phyloP scores from a whole-genome alignment of 2,797 vertebrate species.

The Taeniopygia guttata region DNA sequence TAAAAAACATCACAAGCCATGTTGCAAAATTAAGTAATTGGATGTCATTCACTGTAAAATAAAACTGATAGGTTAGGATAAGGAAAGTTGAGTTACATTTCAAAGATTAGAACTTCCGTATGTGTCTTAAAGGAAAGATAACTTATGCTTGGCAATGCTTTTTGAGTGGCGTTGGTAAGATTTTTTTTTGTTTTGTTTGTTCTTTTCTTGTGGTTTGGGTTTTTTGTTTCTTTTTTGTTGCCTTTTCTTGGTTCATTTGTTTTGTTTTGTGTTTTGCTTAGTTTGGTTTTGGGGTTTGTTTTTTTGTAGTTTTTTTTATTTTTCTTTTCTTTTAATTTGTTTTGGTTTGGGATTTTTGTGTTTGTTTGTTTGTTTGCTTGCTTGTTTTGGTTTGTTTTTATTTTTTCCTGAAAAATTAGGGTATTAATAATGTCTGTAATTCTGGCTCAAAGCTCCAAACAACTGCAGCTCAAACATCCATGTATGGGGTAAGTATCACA shows the following conservation, averaged over 20 bases:
- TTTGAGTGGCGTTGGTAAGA: fast-evolving
- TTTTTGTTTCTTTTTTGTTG: background rate
- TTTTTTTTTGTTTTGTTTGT: no score
- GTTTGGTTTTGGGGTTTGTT: background rate
- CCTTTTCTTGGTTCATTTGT: background rate
- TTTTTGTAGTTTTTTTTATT: background rate
- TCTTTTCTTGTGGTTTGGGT: background rate
- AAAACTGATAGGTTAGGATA: background rate
- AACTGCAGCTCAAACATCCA: background rate
- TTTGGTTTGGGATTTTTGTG: no score
- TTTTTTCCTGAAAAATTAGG: background rate
- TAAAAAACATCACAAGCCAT: background rate
- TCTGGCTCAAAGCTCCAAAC: background rate
- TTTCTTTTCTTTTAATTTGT: no score
- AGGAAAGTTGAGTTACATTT: background rate
- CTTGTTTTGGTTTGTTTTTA: background rate
- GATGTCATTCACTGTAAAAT: background rate
- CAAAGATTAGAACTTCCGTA: background rate
- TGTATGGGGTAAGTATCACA: background rate
- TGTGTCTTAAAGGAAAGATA: background rate
- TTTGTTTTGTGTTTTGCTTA: background rate
- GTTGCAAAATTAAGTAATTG: background rate
- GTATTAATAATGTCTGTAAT: background rate
- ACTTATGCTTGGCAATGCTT: background rate
- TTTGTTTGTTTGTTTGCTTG: background rate